Percentiles rank a stretch among this genome's conserved stretches.
These are phyloP conservation scores for Drosophila erecta DNA, from an alignment of 1,140 invertebrate genomes.

Conservation along the genomic window DNA sequence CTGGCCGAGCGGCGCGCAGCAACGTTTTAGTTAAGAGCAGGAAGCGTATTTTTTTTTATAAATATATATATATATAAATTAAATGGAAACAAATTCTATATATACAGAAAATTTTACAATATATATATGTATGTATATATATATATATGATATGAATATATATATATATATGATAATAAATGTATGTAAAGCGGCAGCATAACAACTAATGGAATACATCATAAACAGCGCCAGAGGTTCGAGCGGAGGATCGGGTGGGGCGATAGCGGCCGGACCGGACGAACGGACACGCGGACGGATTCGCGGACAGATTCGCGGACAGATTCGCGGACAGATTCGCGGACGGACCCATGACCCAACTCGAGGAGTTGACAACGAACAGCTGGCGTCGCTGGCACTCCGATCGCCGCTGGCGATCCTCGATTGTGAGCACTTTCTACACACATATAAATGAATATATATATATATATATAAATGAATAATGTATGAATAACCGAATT, in stretches of 20 bases:
- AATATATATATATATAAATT: slow-evolving; percentile 40
- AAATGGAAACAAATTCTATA: slow-evolving; percentile 51
- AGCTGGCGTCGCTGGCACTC: slow-evolving; percentile 9
- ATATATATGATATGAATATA: slow-evolving; percentile 20
- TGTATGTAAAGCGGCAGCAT: slow-evolving; percentile 52
- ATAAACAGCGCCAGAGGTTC: slow-evolving; percentile 12
- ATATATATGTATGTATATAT: slow-evolving; percentile 2
- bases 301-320: neutral
- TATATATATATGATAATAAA: slow-evolving; percentile 33
- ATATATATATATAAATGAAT: slow-evolving; percentile 28
- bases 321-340: neutral
- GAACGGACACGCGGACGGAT: neutral
- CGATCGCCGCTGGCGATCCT: slow-evolving; percentile 6
- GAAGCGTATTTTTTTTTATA: slow-evolving; percentile 62
- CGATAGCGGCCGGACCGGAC: slow-evolving; percentile 7
- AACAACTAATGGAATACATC: slow-evolving; percentile 28
- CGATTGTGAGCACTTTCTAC: slow-evolving; percentile 46
- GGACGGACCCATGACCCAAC: too few relatives aligned
- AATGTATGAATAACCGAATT: slow-evolving; percentile 68
- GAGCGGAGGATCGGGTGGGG: slow-evolving; percentile 1
- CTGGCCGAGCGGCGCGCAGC: slow-evolving; percentile 32
- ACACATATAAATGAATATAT: slow-evolving; percentile 26
- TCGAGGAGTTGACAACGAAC: too few relatives aligned
- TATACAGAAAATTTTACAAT: slow-evolving; percentile 47
- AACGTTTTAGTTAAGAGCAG: slow-evolving; percentile 57